phyloP scores from a whole-genome alignment of 2,113 vertebrate species.

The Todiramphus chloris region DNA sequence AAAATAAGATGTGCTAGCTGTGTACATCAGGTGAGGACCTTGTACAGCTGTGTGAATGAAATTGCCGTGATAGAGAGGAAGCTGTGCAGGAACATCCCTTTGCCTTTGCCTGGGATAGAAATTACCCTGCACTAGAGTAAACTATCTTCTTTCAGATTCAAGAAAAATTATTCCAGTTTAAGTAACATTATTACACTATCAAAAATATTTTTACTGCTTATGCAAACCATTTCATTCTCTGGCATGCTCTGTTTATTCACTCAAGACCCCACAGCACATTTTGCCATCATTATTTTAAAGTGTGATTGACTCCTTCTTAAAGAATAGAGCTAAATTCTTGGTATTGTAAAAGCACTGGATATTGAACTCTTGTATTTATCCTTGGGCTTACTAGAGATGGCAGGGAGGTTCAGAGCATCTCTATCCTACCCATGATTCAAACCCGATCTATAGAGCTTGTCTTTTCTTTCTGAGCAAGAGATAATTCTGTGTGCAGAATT shows the following conservation, averaged over 20 bases:
- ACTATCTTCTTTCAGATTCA: background rate
- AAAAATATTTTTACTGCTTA: background rate
- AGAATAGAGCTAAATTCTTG: background rate
- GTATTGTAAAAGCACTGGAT: background rate
- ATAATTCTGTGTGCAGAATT: slow-evolving; percentile 30
- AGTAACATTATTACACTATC: background rate
- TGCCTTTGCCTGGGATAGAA: background rate
- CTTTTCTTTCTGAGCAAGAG: slow-evolving; percentile 25
- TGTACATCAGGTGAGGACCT: background rate
- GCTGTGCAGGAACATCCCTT: background rate
- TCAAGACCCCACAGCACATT: background rate
- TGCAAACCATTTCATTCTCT: background rate
- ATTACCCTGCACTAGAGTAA: background rate
- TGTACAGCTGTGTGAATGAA: background rate
- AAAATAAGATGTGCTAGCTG: background rate
- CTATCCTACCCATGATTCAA: slow-evolving; percentile 41
- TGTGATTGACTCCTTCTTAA: background rate
- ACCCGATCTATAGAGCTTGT: slow-evolving; percentile 18
- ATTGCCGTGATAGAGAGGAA: background rate
- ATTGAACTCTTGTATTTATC: slow-evolving; percentile 12
- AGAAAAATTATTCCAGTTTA: background rate
- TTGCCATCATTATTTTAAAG: background rate
- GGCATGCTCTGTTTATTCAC: background rate
- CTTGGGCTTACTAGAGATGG: background rate
- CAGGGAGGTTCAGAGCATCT: slow-evolving; percentile 4